Evolutionary conservation across 1,140 invertebrate genomes (phyloP).

Genomic region (Panagrolaimus sp.): DNA sequence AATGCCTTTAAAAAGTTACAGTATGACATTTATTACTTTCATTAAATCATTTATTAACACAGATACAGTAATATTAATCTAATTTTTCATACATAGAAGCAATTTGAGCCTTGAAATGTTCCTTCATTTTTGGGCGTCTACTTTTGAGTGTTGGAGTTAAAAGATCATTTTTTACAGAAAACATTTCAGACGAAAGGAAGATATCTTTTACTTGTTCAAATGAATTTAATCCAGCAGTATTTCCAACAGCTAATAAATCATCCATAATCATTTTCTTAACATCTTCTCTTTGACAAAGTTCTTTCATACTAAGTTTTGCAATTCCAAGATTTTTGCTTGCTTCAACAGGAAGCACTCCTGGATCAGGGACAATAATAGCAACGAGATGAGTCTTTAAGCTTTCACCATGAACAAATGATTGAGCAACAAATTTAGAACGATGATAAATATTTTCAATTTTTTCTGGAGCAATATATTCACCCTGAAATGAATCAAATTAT

Average conservation of each 20-base stretch:
- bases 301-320: constrained; percentile 11
- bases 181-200: constrained; percentile 76
- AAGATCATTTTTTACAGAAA: constrained; percentile 90
- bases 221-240: constrained; percentile 48
- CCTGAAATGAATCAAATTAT: constrained; percentile 45
- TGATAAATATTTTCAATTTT: constrained; percentile 64
- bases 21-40: no score
- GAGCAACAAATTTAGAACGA: constrained; percentile 59
- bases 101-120: constrained; percentile 41
- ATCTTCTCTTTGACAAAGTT: constrained; percentile 20
- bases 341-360: constrained; percentile 67
- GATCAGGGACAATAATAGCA: constrained; percentile 86
- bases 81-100: constrained; percentile 34
- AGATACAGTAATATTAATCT: no score
- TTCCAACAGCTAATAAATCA: constrained; percentile 46
- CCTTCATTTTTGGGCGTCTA: constrained; percentile 63
- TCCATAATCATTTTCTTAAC: constrained; percentile 34
- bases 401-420: constrained; percentile 63
- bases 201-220: constrained; percentile 58
- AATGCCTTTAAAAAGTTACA: no score
- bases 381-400: constrained; percentile 78
- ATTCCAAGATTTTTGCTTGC: constrained; percentile 12
- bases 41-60: no score
- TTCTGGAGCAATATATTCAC: constrained; percentile 66
- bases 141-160: constrained; percentile 92